These are phyloP conservation scores for Yponomeuta evonymella DNA, from an alignment of 2,888 invertebrate species.

Conservation along the genomic window DNA sequence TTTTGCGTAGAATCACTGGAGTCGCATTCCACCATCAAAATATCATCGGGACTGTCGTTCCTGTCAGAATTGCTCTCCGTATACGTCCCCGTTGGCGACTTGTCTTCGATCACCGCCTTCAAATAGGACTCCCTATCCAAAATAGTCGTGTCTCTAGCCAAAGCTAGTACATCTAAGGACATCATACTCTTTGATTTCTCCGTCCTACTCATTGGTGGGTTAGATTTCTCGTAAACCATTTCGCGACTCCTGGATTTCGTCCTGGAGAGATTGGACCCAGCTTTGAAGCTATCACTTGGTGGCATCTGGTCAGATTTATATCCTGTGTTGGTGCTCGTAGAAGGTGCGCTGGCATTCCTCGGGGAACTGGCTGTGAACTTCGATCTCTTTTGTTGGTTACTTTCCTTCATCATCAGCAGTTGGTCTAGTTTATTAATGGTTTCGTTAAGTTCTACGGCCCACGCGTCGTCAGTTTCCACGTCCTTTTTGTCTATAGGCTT, in stretches of 20 bases:
- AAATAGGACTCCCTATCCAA: constrained; percentile 64
- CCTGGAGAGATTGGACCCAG: constrained; percentile 44
- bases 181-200: constrained; percentile 71
- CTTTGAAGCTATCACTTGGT: constrained; percentile 50
- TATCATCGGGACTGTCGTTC: constrained; percentile 66
- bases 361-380: constrained; percentile 60
- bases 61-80: constrained; percentile 68
- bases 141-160: constrained; percentile 58
- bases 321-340: constrained; percentile 52
- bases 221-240: constrained; percentile 48
- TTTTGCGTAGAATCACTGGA: constrained; percentile 67
- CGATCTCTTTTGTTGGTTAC: constrained; percentile 72
- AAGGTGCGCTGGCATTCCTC: constrained; percentile 57
- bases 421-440: constrained; percentile 87
- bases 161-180: constrained; percentile 62
- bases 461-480: constrained; percentile 80
- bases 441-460: constrained; percentile 85
- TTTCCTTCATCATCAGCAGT: constrained; percentile 80
- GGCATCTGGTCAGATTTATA: constrained; percentile 38
- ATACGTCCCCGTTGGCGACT: constrained; percentile 64
- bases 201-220: constrained; percentile 50
- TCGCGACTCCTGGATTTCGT: constrained; percentile 61
- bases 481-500: constrained; percentile 85
- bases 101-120: constrained; percentile 68
- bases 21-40: constrained; percentile 68